These are phyloP conservation scores for Steinernema feltiae DNA, from an alignment of 1,140 invertebrate genomes.

Conservation along the genomic window DNA sequence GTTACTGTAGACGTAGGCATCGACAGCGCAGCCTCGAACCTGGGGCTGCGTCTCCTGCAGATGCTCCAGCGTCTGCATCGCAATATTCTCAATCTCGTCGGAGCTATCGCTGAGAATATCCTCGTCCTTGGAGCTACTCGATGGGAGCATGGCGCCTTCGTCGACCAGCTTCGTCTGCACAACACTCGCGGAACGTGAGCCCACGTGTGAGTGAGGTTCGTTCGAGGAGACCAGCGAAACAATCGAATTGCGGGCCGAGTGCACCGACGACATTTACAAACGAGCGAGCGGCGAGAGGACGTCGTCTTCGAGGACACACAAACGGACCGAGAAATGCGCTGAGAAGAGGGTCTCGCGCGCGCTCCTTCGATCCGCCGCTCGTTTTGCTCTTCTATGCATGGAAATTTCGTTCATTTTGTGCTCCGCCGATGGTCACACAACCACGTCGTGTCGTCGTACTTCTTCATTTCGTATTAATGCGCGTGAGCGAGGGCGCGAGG, in stretches of 20 bases:
- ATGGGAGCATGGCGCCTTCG: constrained; percentile 43
- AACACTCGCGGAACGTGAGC: constrained; percentile 25
- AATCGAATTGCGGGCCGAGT: constrained; percentile 37
- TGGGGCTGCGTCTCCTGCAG: constrained; percentile 27
- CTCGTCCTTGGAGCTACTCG: constrained; percentile 38
- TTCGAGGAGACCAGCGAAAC: constrained; percentile 40
- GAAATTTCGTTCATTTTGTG: neutral
- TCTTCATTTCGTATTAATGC: constrained; percentile 1
- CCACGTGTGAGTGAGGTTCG: constrained; percentile 27
- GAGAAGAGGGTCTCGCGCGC: neutral
- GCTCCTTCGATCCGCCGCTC: neutral
- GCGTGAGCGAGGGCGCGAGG: neutral
- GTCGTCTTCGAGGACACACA: neutral
- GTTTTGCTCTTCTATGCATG: neutral
- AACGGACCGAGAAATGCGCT: neutral
- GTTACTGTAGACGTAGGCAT: no score
- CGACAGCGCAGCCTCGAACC: no score
- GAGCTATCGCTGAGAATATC: constrained; percentile 35
- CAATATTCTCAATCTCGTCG: constrained; percentile 43
- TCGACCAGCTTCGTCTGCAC: constrained; percentile 18
- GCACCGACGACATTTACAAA: neutral
- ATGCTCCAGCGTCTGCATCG: constrained; percentile 34
- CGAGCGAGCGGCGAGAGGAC: neutral
- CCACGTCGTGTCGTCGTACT: neutral
- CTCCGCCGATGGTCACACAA: neutral